Conservation (phyloP, 2,113 vertebrate species). For the Merops nubicus region DNA sequence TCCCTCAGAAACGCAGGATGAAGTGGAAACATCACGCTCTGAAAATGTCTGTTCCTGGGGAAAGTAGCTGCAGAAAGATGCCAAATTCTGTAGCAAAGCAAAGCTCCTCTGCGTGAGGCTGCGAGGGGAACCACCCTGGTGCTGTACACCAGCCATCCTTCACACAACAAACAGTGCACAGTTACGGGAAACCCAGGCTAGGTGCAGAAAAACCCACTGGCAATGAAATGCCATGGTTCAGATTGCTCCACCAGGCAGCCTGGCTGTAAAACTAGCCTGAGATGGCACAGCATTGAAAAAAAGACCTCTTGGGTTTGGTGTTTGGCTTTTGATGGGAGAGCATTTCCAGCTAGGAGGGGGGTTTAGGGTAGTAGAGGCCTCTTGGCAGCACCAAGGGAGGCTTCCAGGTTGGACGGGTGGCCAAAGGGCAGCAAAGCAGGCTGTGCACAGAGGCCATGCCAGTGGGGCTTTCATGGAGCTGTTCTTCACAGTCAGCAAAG, state of each 20-base stretch:
- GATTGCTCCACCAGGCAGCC: not conserved
- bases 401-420: not conserved
- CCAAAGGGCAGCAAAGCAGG: not conserved
- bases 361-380: not conserved
- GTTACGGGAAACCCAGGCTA: not conserved
- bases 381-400: not conserved
- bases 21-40: not conserved
- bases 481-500: not conserved
- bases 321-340: not conserved
- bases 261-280: not conserved
- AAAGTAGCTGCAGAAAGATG: not conserved
- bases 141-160: not conserved
- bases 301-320: not conserved
- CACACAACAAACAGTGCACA: conserved; percentile 48
- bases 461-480: not conserved
- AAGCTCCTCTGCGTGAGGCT: not conserved
- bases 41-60: not conserved
- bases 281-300: not conserved
- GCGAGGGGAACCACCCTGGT: not conserved
- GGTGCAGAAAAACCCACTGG: not conserved
- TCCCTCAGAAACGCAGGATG: not conserved
- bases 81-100: not conserved
- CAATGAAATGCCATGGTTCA: not conserved
- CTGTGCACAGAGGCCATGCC: not conserved
- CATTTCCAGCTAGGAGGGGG: not conserved